A percentile compares a stretch with the other conserved stretches of the same genome.
These are phyloP conservation scores for Megaceryle maxima DNA, from an alignment of 2,113 vertebrate species.

Conservation along the genomic window DNA sequence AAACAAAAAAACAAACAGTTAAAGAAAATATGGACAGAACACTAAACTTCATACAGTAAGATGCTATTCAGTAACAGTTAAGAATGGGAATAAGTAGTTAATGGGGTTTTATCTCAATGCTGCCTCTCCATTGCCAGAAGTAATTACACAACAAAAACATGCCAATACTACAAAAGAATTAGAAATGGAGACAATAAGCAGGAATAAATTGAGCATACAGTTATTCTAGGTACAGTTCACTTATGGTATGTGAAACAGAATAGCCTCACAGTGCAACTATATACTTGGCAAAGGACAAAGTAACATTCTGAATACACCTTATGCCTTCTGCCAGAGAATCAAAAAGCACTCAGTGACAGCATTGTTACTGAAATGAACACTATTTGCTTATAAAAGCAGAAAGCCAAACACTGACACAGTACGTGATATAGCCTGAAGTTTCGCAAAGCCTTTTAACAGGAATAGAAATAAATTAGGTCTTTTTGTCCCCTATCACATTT, in stretches of 20 bases:
- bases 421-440: background rate
- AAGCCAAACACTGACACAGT: background rate
- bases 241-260: background rate
- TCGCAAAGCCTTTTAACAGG: background rate
- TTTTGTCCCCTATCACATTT: background rate
- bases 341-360: background rate
- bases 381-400: background rate
- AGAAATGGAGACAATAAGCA: background rate
- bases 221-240: background rate
- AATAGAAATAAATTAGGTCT: background rate
- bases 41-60: background rate
- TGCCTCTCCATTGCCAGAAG: background rate
- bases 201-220: background rate
- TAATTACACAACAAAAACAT: background rate
- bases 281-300: background rate
- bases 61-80: background rate
- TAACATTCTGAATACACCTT: background rate
- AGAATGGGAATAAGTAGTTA: background rate
- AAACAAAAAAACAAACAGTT: background rate
- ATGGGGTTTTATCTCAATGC: background rate
- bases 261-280: background rate
- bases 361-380: background rate
- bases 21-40: background rate
- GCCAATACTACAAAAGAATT: background rate
- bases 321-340: background rate